Base-by-base conservation (phyloP, 2,888 invertebrate species). In the Microctonus hyperodae region DNA sequence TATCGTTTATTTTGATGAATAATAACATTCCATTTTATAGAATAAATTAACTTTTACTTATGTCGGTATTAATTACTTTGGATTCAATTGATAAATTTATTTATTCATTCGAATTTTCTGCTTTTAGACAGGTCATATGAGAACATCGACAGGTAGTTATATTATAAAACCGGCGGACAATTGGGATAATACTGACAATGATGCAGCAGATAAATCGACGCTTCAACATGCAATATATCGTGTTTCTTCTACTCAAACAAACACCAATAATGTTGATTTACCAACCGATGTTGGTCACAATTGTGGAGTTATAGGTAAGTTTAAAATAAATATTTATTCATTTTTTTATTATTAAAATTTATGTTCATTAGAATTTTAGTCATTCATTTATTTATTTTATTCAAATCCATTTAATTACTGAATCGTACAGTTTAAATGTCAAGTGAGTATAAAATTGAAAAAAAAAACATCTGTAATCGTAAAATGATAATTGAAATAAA, bases 91-190 rank as follows among this genome's bases (percentile, higher is more conserved):
- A 28, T 28, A 3, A 7, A 5, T 28, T 7, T 28, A 3, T 28
- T 28, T 28, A 5, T 28, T 28, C 28, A n/a, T n/a, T n/a, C n/a
- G n/a, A n/a, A n/a, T n/a, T n/a, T 44, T 53, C 67, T 55, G 74
- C 55, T 86, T 86, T 58, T 85, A 91, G 91, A 90, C 88, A 67
- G 91, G 91, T 66, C 90, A 90, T 82, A 90, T 91, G 76, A 87
- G 88, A 78, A 90, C 91, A 25, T 87, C 88, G 64, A 86, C 87
- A 72, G 90, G 88, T 70, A 89, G 87, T 74, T 90, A 88, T 83
- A 88, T 90, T 80, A 91, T 91, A 74, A 88, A 90, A 78, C 91
- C 91, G 16, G 86, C 86, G 33, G 89, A 90, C 77, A 75, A 74
- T 37, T 81, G 83, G 76, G 75, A 67, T 7, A 79, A 75, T 35